Evolutionary conservation across 1,140 invertebrate species (phyloP).

Genomic region (Papilio dardanus): DNA sequence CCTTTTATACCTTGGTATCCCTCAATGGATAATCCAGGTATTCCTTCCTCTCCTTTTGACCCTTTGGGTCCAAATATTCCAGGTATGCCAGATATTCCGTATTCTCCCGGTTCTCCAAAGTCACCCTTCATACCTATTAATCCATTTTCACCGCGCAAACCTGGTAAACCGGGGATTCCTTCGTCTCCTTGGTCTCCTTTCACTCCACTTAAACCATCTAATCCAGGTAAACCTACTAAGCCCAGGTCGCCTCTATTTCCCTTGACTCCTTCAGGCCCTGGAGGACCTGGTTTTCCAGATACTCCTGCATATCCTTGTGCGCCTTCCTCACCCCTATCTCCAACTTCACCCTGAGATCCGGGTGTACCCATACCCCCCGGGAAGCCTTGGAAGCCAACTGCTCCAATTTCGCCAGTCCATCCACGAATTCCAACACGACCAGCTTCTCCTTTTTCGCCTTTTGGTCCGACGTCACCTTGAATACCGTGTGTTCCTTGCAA

Average conservation of each 20-base stretch:
- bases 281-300: conserved; percentile 69
- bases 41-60: conserved; percentile 70
- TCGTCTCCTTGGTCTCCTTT: conserved; percentile 86
- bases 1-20: conserved; percentile 80
- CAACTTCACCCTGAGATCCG: conserved; percentile 83
- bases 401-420: conserved; percentile 70
- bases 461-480: conserved; percentile 73
- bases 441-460: conserved; percentile 78
- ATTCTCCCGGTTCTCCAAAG: conserved; percentile 73
- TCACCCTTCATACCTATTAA: conserved; percentile 73
- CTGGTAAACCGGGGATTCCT: conserved; percentile 57
- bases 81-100: conserved; percentile 57
- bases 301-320: conserved; percentile 81
- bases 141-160: conserved; percentile 81
- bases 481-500: conserved; percentile 74
- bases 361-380: conserved; percentile 82
- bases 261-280: conserved; percentile 81
- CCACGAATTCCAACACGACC: conserved; percentile 77
- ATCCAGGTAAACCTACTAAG: conserved; percentile 50
- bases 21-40: conserved; percentile 50
- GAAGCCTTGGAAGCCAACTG: conserved; percentile 76
- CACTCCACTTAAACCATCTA: conserved; percentile 84
- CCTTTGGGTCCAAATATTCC: conserved; percentile 59
- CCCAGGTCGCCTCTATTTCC: conserved; percentile 68
- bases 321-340: conserved; percentile 83